phyloP scores from a whole-genome alignment of 2,797 vertebrate genomes.

The Artibeus lituratus region DNA sequence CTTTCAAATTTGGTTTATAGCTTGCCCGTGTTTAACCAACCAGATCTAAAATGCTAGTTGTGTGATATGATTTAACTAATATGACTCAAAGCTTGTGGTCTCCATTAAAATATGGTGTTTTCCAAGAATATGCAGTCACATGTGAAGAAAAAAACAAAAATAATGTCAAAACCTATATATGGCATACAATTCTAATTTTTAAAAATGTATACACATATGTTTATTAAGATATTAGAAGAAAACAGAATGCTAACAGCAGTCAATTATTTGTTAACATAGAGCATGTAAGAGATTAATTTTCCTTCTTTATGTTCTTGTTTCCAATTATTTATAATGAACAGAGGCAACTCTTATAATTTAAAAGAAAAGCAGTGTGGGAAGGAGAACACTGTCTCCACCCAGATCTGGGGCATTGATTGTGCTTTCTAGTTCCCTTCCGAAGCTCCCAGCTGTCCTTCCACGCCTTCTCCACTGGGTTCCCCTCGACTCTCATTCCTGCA shows the following conservation, averaged over 20 bases:
- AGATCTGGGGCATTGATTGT: neutral
- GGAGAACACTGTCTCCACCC: neutral
- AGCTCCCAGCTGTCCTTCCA: neutral
- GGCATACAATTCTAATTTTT: neutral
- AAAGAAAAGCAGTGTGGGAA: neutral
- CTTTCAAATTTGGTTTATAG: neutral
- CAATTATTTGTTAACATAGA: neutral
- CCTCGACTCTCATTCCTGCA: neutral
- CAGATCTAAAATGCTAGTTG: neutral
- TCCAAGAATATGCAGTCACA: neutral
- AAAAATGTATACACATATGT: too few relatives aligned
- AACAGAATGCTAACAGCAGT: neutral
- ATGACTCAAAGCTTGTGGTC: neutral
- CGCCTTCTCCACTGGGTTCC: neutral
- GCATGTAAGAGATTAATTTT: neutral
- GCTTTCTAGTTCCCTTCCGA: neutral
- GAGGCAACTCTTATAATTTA: neutral
- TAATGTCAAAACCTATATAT: neutral
- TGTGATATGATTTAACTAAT: neutral
- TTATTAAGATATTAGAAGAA: neutral
- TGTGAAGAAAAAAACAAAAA: neutral
- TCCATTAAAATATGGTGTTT: neutral
- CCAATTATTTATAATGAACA: neutral
- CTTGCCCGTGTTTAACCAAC: neutral
- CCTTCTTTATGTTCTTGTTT: neutral